Conservation (phyloP, 2,113 vertebrate genomes). For the Nothocercus julius region DNA sequence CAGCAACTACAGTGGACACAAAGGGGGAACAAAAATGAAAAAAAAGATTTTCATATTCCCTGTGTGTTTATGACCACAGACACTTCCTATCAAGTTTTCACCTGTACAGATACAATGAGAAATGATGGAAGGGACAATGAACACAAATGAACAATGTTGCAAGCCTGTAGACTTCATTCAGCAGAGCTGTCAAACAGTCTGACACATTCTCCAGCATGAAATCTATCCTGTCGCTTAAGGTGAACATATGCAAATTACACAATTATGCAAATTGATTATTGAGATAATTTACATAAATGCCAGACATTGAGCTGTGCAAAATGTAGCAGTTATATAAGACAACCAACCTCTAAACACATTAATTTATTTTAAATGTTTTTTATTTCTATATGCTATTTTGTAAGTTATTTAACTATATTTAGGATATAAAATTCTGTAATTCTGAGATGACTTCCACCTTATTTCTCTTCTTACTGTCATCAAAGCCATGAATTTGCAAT, state of each 20-base stretch:
- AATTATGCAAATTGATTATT: constrained; percentile 2
- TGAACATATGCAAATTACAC: constrained; percentile 10
- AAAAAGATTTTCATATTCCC: background rate
- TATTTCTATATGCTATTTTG: background rate
- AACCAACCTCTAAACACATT: background rate
- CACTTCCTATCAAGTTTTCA: background rate
- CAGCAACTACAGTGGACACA: background rate
- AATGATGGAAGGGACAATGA: background rate
- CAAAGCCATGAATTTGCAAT: background rate
- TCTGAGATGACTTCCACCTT: background rate
- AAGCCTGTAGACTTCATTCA: background rate
- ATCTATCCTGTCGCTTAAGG: background rate
- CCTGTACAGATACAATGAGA: background rate
- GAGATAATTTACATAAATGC: constrained; percentile 24
- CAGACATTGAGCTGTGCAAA: constrained; percentile 29
- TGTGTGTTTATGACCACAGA: background rate
- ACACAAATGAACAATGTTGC: background rate
- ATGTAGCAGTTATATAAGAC: background rate
- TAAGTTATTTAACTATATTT: background rate
- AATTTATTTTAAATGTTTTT: background rate
- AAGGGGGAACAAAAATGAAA: background rate
- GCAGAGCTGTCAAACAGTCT: background rate
- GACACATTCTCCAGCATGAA: background rate
- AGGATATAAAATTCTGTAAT: background rate
- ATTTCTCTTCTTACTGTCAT: background rate